These are phyloP conservation scores for Chamaetylas fuelleborni DNA, from an alignment of 2,113 vertebrate species.

Conservation along the genomic window DNA sequence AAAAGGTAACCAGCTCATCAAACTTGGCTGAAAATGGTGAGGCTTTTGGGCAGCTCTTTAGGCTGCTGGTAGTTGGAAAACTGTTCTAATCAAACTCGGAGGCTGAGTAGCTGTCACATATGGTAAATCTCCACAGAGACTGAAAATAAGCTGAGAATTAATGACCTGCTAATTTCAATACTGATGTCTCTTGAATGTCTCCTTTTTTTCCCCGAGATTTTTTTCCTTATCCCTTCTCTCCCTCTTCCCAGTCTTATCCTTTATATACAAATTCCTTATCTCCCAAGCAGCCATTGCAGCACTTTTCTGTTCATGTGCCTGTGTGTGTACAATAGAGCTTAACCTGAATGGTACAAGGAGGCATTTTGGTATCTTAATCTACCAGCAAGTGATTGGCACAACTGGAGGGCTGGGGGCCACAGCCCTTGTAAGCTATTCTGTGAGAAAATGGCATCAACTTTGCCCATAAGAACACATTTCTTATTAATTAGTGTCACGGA, in stretches of 20 bases:
- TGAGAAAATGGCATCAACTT: neutral
- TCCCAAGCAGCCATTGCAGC: neutral
- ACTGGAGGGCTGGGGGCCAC: neutral
- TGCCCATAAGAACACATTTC: neutral
- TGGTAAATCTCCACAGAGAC: constrained; percentile 13
- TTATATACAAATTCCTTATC: constrained; percentile 3
- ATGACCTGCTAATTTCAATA: constrained; percentile 49
- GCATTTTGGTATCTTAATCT: neutral
- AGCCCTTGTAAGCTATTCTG: neutral
- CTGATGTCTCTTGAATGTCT: neutral
- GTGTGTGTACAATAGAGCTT: neutral
- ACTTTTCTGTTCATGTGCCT: neutral
- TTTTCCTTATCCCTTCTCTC: neutral
- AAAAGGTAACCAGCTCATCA: constrained; percentile 11
- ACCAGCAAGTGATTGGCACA: neutral
- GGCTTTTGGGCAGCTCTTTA: constrained; percentile 10
- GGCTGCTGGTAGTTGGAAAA: neutral
- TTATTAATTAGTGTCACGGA: neutral
- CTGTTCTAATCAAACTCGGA: neutral
- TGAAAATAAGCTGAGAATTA: constrained; percentile 48
- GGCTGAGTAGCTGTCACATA: constrained; percentile 19
- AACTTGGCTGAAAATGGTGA: neutral
- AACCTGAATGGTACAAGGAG: neutral
- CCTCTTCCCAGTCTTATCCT: neutral
- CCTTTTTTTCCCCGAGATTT: neutral